Base-by-base conservation (phyloP, 1,140 invertebrate genomes). In the Hetaerina americana region DNA sequence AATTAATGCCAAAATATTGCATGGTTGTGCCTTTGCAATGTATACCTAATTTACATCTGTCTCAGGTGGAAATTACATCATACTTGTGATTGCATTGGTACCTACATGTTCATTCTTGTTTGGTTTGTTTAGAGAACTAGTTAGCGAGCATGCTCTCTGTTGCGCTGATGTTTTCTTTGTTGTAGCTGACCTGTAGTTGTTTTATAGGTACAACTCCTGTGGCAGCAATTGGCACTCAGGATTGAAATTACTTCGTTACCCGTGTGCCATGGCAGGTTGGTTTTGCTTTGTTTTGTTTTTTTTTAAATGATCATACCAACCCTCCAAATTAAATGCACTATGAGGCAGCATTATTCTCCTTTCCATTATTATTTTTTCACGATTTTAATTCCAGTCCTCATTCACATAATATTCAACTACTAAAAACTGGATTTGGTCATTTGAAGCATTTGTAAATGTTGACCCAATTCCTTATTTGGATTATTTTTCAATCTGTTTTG, bases 131-230 rank as follows among this genome's bases (percentile, higher is more conserved):
- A 74, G 73, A 75, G 70, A 57, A 12, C 10, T 57, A 57, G 40
- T 57, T 57, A 57, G 40, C 40, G 22, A 57, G 40, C 40, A 57
- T 57, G 40, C 40, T 57, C 71, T 72, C 73, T 66, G 26, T 69
- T 66, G 71, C 66, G 68, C 70, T 76, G 75, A 76, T 26, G 29
- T 70, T 57, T 72, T 72, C 15, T 29, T 68, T 71, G 70, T 74
- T 74, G 71, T 57, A 57, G 31, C 68, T 71, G 72, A 26, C 26
- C 22, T 72, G 26, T 40, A 69, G 28, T 66, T 40, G 66, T 67
- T 71, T 75, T 70, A 12, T 68, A 66, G 26, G 27, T 15, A 66
- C 28, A 26, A 10, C 24, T 69, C 18, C 49, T 66, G 67, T 15
- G 26, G 27, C 26, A 68, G 67, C 18, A 26, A 22, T 26, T 68